Percentiles rank a stretch among this genome's conserved stretches.
Evolutionary conservation across 2,797 vertebrate genomes (phyloP).

Genomic region (Anguilla pacifica): DNA sequence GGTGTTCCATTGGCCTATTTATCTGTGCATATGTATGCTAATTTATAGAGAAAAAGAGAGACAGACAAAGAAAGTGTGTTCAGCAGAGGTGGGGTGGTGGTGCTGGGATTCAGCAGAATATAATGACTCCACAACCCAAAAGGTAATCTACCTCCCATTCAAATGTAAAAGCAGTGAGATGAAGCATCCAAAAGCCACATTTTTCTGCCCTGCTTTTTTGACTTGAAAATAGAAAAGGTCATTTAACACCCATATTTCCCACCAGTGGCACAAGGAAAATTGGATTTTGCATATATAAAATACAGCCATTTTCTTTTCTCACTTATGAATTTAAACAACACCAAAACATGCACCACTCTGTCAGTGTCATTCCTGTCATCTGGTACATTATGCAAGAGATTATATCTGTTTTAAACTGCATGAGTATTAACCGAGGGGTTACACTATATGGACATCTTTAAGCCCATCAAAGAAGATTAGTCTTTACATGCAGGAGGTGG

Average conservation of each 20-base stretch:
- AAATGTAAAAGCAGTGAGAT: background rate
- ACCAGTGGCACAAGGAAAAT: background rate
- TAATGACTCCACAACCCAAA: background rate
- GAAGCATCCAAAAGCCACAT: background rate
- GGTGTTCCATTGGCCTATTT: background rate
- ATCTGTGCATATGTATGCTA: background rate
- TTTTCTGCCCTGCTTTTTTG: background rate
- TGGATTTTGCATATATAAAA: background rate
- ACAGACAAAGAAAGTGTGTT: background rate
- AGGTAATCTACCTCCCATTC: background rate
- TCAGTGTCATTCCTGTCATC: background rate
- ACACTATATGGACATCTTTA: background rate
- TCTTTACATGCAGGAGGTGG: background rate
- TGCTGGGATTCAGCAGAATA: background rate
- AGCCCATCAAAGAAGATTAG: background rate
- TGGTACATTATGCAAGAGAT: background rate
- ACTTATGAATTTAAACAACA: slow-evolving; percentile 14
- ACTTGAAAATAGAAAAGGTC: background rate
- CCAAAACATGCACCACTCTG: background rate
- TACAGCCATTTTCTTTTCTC: background rate
- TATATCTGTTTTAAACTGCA: background rate
- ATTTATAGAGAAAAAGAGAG: background rate
- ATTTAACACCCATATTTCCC: background rate
- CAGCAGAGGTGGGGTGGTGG: background rate
- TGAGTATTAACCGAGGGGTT: background rate